Evolutionary conservation across 2,888 invertebrate genomes (phyloP), one percentile per base, ranked within the genome.

Genomic region (Nipponacmea schrenckii): DNA sequence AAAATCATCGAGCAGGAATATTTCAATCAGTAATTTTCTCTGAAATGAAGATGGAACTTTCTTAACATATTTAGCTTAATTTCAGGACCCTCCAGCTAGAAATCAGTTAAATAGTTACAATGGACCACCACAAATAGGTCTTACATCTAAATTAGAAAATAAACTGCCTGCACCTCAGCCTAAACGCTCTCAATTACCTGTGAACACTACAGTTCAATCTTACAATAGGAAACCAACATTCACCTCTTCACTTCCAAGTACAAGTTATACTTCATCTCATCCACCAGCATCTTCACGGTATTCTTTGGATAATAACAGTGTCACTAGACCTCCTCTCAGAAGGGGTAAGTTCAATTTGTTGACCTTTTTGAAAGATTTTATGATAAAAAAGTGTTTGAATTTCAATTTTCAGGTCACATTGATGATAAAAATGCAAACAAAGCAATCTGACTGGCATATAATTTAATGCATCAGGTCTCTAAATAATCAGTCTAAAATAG

Each of bases 181-280:
- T 15, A 66, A 69, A 45, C 72, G 68, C 24, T 72, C 64, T 50
- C 71, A 71, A 66, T 62, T 50, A n/a, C 68, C 12, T 10, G 27
- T 67, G 10, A 17, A 15, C 27, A 31, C 20, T 17, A 39, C 56
- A 26, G 20, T 44, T 26, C 64, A 5, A 31, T 48, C 20, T 64
- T 62, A 44, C 62, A 24, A 15, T 62, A 75, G 63, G 74, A 77
- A 77, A 64, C 72, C 74, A 20, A 74, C 77, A 68, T 79, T 79
- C 64, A 77, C 76, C 14, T 79, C 79, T 56, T 73, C 79, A 48
- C 73, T 73, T 62, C 67, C 77, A 62, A 24, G 56, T 56, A 14
- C 20, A 15, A 56, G 56, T 56, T 56, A 24, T 20, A 56, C 20
- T 56, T 15, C 56, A 8, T 56, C 56, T 2, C 56, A 56, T 2